A percentile compares a stretch with the other conserved stretches of the same genome.
Evolutionary conservation across 1,140 invertebrate species (phyloP).

Genomic region (Neoseiulus cucumeris): DNA sequence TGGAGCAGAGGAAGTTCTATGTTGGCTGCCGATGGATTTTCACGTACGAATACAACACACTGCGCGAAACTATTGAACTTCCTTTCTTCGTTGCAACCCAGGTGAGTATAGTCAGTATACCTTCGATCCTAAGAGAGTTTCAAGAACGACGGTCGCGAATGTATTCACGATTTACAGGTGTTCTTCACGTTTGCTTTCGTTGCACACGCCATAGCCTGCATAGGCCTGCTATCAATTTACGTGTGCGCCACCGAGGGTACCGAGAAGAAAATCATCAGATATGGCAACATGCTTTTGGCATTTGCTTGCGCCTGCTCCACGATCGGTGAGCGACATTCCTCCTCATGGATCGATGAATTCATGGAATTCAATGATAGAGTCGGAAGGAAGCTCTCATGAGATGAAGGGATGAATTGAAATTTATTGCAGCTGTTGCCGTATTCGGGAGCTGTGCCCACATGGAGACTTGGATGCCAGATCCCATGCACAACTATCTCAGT

Average conservation of each 20-base stretch:
- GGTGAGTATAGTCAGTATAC: no score
- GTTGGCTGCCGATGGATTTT: constrained; percentile 73
- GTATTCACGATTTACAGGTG: background rate
- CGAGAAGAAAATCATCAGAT: background rate
- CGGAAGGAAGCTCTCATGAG: no score
- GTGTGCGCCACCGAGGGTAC: background rate
- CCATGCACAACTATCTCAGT: constrained; percentile 82
- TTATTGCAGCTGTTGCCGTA: constrained; percentile 47
- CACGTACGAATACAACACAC: constrained; percentile 73
- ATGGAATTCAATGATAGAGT: no score
- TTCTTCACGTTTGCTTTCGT: background rate
- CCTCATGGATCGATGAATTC: no score
- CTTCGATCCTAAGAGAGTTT: no score
- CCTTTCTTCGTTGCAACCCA: constrained; percentile 9
- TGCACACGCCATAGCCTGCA: background rate
- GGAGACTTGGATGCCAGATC: constrained; percentile 86
- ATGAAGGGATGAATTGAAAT: no score
- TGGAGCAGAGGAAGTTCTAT: constrained; percentile 21
- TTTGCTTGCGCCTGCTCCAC: background rate
- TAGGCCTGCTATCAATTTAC: background rate
- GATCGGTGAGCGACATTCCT: background rate
- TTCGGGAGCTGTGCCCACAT: constrained; percentile 75
- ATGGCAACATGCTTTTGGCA: background rate
- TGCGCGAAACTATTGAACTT: constrained; percentile 23
- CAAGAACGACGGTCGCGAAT: no score